These are phyloP conservation scores for Aurelia sp. DNA, from an alignment of 30 jellyfish, hydroid and myxozoan genomes.

Conservation along the genomic window DNA sequence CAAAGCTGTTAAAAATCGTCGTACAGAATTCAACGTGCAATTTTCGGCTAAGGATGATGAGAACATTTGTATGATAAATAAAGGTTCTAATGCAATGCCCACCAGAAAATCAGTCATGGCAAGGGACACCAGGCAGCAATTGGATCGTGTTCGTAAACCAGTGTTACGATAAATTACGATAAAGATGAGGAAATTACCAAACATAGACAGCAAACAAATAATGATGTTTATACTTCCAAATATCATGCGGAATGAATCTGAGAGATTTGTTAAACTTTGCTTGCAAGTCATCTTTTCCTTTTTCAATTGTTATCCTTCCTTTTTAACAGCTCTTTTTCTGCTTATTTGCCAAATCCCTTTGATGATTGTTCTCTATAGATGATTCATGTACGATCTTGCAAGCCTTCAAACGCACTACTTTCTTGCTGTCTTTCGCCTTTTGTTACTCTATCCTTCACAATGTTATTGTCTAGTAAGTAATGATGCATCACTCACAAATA, in stretches of 20 bases:
- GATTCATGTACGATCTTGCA: too few relatives aligned
- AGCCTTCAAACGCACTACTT: too few relatives aligned
- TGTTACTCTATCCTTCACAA: too few relatives aligned
- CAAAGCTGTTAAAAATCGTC: slow-evolving; percentile 34
- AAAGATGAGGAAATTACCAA: slow-evolving; percentile 48
- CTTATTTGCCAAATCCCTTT: too few relatives aligned
- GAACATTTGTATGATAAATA: slow-evolving; percentile 24
- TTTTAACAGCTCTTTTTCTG: too few relatives aligned
- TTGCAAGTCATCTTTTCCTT: slow-evolving; percentile 25
- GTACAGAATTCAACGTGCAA: slow-evolving; percentile 11
- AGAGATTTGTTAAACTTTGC: slow-evolving; percentile 12
- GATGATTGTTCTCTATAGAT: too few relatives aligned
- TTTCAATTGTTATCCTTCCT: neutral
- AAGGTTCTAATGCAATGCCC: slow-evolving; percentile 33
- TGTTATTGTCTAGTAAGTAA: too few relatives aligned
- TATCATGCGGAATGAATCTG: slow-evolving; percentile 8
- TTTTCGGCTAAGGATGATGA: slow-evolving; percentile 16
- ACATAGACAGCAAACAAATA: slow-evolving; percentile 22
- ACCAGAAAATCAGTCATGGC: slow-evolving; percentile 51
- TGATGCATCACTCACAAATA: too few relatives aligned
- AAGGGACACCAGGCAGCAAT: slow-evolving; percentile 20
- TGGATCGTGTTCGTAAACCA: slow-evolving; percentile 49
- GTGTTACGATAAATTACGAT: slow-evolving; percentile 16
- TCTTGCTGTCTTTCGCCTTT: too few relatives aligned
- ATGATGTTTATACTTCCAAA: slow-evolving; percentile 7